Percentiles rank a stretch among this genome's conserved stretches.
Evolutionary conservation across 2,888 invertebrate genomes (phyloP).

Genomic region (Myathropa florea): DNA sequence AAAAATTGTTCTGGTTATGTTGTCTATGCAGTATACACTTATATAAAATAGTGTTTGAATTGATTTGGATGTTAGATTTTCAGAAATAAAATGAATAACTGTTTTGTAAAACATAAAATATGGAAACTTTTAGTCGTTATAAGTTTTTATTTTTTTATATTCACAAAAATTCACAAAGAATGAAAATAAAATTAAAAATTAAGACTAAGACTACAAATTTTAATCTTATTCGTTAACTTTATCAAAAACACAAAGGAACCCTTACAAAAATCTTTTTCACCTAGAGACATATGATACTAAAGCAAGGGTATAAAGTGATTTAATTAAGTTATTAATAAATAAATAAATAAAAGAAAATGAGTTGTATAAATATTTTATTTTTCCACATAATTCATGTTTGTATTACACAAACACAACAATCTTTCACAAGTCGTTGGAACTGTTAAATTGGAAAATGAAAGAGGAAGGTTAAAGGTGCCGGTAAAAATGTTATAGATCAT

Average conservation of each 20-base stretch:
- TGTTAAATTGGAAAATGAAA: neutral
- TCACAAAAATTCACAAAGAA: conserved; percentile 38
- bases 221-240: conserved; percentile 41
- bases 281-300: conserved; percentile 39
- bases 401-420: too few relatives aligned
- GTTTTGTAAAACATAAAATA: conserved; percentile 28
- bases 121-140: conserved; percentile 62
- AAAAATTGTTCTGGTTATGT: neutral
- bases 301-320: conserved; percentile 44
- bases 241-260: conserved; percentile 1
- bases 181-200: conserved; percentile 14
- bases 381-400: conserved; percentile 25
- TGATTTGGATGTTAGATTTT: neutral
- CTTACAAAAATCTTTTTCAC: conserved; percentile 59
- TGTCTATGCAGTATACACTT: neutral
- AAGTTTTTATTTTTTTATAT: conserved; percentile 59
- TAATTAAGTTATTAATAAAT: conserved; percentile 37
- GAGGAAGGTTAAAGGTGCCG: neutral
- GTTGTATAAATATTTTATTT: conserved; percentile 53
- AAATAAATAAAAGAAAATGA: conserved; percentile 6
- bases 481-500: neutral
- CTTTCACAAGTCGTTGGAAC: neutral
- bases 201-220: conserved; percentile 47
- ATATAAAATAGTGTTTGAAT: neutral
- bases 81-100: conserved; percentile 45